Base-by-base conservation (phyloP, 1,140 invertebrate species). In the Pissodes strobi region DNA sequence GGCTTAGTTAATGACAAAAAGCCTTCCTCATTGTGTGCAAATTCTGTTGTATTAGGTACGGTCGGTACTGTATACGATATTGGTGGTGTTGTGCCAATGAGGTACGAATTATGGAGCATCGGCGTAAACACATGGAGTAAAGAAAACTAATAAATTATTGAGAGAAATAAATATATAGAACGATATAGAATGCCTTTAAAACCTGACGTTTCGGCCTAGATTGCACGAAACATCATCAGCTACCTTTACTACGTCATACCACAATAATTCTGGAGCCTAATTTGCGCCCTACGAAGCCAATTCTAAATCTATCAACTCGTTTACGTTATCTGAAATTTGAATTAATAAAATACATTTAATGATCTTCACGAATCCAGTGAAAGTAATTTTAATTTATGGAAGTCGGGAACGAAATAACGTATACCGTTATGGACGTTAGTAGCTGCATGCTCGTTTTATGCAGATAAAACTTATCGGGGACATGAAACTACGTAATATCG, bases 351-450 rank as follows among this genome's bases (percentile, higher is more conserved):
- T 43, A 57, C 51, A 64, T 57, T 64, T 64, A 64, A 64, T 56
- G 61, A 64, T 64, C 49, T 57, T 22, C 62, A 64, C 62, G 62
- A 63, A 55, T 63, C 21, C 49, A 43, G 51, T 56, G 52, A 57
- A 64, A 64, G 53, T 39, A 48, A 64, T 64, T 57, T 64, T 64
- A 64, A 64, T 64, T 64, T 64, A 64, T 56, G 53, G 62, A 64
- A 63, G 49, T 43, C 52, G 30, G 49, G 46, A 53, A 17, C 60
- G 60, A 53, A 56, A 63, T 56, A 48, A 63, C 52, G 59, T n/a
- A n/a, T 62, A 51, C 48, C 39, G 49, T 63, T 55, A 63, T 63
- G 49, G 60, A 53, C 23, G 49, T 63, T 55, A n/a, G 45, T 52
- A 15, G 34, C 25, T 61, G 48, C 49, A 64, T 64, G 39, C 55